Conservation (phyloP, 2,888 invertebrate species). For the Drosophila villosipedis region DNA sequence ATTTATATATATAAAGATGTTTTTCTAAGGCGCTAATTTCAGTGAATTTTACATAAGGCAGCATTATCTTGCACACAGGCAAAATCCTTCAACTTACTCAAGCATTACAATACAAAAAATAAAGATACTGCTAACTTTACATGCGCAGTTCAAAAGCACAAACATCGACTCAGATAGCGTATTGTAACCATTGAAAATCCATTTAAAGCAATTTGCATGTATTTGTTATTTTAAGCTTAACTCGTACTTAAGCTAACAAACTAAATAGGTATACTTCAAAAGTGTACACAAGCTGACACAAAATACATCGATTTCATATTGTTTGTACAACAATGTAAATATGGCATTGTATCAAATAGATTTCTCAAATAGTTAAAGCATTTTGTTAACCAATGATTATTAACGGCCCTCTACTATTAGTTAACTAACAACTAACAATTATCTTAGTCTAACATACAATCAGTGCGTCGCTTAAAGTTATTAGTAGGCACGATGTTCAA, state of each 20-base stretch:
- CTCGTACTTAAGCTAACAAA: conserved; percentile 12
- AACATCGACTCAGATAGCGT: not conserved
- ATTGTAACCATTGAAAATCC: conserved; percentile 8
- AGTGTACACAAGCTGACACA: conserved; percentile 66
- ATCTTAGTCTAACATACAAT: conserved; percentile 65
- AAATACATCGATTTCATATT: conserved; percentile 34
- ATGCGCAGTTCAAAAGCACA: not conserved
- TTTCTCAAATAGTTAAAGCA: conserved; percentile 78
- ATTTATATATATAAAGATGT: not conserved
- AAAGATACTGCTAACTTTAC: conserved; percentile 5
- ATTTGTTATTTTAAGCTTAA: not conserved
- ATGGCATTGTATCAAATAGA: conserved; percentile 40
- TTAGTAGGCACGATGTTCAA: conserved; percentile 52
- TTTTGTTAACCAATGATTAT: conserved; percentile 76
- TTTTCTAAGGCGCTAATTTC: conserved; percentile 44
- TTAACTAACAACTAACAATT: conserved; percentile 29
- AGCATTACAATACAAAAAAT: conserved; percentile 34
- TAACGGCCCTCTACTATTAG: conserved; percentile 20
- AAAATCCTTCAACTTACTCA: conserved; percentile 41
- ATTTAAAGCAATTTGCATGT: conserved; percentile 3
- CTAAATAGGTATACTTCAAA: conserved; percentile 38
- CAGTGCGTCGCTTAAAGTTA: conserved; percentile 61
- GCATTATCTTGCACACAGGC: conserved; percentile 64
- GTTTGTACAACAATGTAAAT: conserved; percentile 38
- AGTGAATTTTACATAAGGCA: conserved; percentile 79